These are phyloP conservation scores for Eunapius fragilis DNA, from an alignment of 37 sponge, comb jelly and placozoan genomes.

Conservation along the genomic window DNA sequence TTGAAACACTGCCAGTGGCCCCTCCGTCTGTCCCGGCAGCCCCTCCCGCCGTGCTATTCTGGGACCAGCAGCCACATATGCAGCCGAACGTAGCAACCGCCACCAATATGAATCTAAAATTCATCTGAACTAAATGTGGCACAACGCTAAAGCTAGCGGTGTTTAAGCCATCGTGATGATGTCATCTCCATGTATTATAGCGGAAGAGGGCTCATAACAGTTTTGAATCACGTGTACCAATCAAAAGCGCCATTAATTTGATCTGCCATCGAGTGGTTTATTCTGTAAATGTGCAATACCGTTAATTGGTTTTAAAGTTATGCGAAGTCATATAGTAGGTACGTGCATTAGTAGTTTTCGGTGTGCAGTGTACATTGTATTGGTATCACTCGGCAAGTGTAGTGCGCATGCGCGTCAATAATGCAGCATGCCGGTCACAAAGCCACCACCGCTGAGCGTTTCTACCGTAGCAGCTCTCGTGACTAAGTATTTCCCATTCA, in stretches of 20 bases:
- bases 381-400: background rate
- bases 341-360: no score
- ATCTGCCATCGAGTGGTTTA: no score
- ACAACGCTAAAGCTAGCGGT: background rate
- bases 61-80: background rate
- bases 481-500: constrained; percentile 28
- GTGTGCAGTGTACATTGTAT: no score
- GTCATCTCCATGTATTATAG: background rate
- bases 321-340: no score
- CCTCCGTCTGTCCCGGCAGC: background rate
- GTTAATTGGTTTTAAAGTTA: no score
- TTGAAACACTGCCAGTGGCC: background rate
- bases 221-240: no score
- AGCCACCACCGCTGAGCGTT: constrained; percentile 22
- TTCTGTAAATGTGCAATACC: no score
- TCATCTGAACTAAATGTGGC: background rate
- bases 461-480: background rate
- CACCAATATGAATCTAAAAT: background rate
- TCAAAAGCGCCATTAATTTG: no score
- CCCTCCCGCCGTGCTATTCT: background rate
- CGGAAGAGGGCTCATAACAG: background rate
- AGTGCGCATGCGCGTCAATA: background rate
- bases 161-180: background rate
- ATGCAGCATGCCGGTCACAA: background rate
- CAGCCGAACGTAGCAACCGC: background rate